Base-by-base conservation (phyloP, 2,888 invertebrate species). In the Pyralis farinalis region DNA sequence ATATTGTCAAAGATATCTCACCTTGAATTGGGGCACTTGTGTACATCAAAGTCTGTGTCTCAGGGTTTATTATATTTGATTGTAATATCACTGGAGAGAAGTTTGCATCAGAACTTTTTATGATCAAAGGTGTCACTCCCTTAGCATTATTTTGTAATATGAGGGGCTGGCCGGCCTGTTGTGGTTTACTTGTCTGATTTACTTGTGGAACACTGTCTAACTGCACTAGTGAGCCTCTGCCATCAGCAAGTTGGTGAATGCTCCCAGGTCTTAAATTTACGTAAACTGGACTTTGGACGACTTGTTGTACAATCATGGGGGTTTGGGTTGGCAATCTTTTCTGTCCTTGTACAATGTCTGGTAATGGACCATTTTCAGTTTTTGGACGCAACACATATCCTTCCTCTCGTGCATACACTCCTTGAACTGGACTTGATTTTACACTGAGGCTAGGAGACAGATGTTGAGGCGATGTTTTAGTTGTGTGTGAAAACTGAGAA, bases 81-180 rank as follows among this genome's bases (percentile, higher is more conserved):
- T 94, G 94, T 37, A 94, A 76, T 37, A 94, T 88, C 29, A 94
- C 90, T 57, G 93, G 91, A 34, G 88, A 82, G 48, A 88, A 85
- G 51, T 71, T 86, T n/a, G 80, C 53, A 71, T 89, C 89, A 16
- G 77, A 55, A 9, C 67, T 84, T 64, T 88, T 87, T 28, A 90
- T 49, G 40, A 88, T 74, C 22, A 90, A 61, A 6, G 89, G 88
- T 33, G 76, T 71, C 7, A 83, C 67, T 34, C 71, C 71, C 56
- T 86, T 86, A 12, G 71, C 44, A 63, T 70, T 80, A 47, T 76
- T 85, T 40, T 81, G 86, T 50, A 87, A 67, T 11, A 89, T 44
- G 20, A 88, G 46, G 22, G 81, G 84, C 44, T 79, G 83, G 28
- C 55, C 62, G 11, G 64, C 43, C 33, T 70, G 65, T 31, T 69